phyloP scores from a whole-genome alignment of 2,797 vertebrate species.

The Pangasius mekongensis region DNA sequence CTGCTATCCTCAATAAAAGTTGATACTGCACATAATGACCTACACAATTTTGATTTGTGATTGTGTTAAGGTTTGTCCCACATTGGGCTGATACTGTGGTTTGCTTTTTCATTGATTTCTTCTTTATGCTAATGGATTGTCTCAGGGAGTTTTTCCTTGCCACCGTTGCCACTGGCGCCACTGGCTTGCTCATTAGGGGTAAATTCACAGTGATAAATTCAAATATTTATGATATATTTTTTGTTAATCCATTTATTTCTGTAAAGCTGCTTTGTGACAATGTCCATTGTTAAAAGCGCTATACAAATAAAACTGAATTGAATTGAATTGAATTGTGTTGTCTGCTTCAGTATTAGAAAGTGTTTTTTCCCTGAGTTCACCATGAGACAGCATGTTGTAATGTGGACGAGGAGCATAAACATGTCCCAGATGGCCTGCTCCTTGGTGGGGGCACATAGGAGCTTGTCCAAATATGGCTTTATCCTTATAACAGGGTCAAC shows the following conservation, averaged over 20 bases:
- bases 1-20: background rate
- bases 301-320: too few species aligned
- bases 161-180: too few species aligned
- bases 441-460: background rate
- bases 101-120: background rate
- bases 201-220: too few species aligned
- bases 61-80: background rate
- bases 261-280: too few species aligned
- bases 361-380: background rate
- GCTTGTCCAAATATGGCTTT: background rate
- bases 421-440: background rate
- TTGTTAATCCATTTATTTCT: too few species aligned
- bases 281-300: too few species aligned
- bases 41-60: background rate
- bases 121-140: background rate
- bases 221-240: too few species aligned
- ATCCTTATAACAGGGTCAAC: background rate
- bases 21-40: background rate
- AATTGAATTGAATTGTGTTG: too few species aligned
- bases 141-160: too few species aligned
- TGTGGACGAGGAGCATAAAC: background rate
- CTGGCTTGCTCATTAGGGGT: too few species aligned
- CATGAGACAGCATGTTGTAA: background rate
- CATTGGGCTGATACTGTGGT: background rate
- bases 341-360: background rate